Base-by-base conservation (phyloP, 1,140 invertebrate genomes). In the Bombus superbus region DNA sequence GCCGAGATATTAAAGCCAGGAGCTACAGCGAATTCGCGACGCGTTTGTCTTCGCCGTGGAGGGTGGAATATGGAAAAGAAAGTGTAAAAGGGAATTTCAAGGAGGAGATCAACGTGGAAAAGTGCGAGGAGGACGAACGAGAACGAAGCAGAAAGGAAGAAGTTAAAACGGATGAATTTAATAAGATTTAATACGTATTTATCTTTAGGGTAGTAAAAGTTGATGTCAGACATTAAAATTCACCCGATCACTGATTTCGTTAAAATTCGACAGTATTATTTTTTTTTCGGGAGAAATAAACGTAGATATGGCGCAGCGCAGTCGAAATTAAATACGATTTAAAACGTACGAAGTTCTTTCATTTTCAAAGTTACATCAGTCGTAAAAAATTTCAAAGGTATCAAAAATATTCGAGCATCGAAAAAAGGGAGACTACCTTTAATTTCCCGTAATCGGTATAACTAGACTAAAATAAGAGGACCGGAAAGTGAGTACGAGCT, bases 1-100 rank as follows among this genome's bases (percentile, higher is more conserved):
- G 74, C 75, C 85, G 85, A 72, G 81, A 86, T 86, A 86, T 86
- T 86, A 86, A 84, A 84, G 75, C 59, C 44, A 28, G 66, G 71
- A 72, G 81, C 74, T 44, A 68, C 25, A 64, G 57, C 38, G 57
- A 68, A 82, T 53, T 86, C 72, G 71, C 57, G 72, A 40, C 79
- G 69, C 79, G 62, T 83, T 86, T 74, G 42, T 75, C 73, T 73
- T 38, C 68, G 40, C 42, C n/a, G 25, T 15, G 1, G 35, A n/a
- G 15, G 22, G 3, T 47, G 68, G 66, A 73, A 59, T 72, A 64
- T 75, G 38, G 57, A 72, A 32, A 76, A 22, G 42, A 28, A 42
- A 42, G 35, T 47, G 47, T 25, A 25, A 53, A 15, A n/a, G 72
- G 22, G 35, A 73, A 75, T 42, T 42, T 35, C 35, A 81, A 71